Evolutionary conservation across 2,113 vertebrate species (phyloP), one percentile per base, ranked within the genome.

Genomic region (Mungos mungo): DNA sequence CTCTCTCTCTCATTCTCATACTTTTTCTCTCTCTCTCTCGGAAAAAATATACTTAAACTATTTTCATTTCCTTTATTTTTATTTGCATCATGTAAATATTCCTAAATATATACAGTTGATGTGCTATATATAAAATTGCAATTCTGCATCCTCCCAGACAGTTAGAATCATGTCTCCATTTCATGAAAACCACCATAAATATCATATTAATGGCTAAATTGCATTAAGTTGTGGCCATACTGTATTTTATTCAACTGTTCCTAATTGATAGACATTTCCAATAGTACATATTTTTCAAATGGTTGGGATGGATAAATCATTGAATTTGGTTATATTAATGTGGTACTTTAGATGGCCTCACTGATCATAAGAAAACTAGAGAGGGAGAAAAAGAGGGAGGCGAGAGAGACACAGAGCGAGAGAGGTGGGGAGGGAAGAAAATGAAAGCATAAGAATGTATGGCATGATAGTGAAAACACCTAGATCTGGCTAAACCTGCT

Each of bases 111-210:
- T n/a, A 38, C 27, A 68, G 12, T 84, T 93, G 74, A 87, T 21
- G 7, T 1, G 21, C 35, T 76, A 13, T 83, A 79, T 89, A 21
- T 90, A 88, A 76, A 90, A 60, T 89, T 90, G n/a, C 68, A 91
- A 79, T 50, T 10, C 10, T 92, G 41, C 4, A 29, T 96, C 90
- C 84, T 41, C 27, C 52, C 4, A 76, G 13, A 41, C 41, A 41
- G 38, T 35, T 81, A 92, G 21, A 95, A 74, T 79, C 3, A 94
- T 95, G 72, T 84, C 11, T 93, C 4, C 90, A 7, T 96, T 57
- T 89, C 66, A 87, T 83, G 50, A 66, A 92, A 89, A 83, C 93
- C 18, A 69, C 15, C 27, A 41, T 66, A 97, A 63, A 31, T 87
- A 84, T 87, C n/a, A 90, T 69, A 84, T 95, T 96, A 95, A 90